A percentile compares a stretch with the other conserved stretches of the same genome.
Evolutionary conservation across 2,797 vertebrate genomes (phyloP).

Genomic region (Aeoliscus strigatus): DNA sequence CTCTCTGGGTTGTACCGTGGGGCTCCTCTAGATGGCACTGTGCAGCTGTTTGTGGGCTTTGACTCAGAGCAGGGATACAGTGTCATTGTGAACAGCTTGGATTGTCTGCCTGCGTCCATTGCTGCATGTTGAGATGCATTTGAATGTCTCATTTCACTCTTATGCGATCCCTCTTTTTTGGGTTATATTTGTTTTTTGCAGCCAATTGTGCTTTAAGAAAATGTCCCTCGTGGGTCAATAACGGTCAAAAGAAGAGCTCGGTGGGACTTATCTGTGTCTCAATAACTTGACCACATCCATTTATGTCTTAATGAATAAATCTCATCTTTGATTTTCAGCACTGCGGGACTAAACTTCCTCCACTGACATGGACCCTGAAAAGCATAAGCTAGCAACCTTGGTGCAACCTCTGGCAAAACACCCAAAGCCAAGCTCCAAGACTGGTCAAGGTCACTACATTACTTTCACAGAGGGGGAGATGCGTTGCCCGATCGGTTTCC

Average conservation of each 20-base stretch:
- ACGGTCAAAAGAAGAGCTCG: constrained; percentile 24
- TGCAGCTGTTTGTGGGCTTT: constrained; percentile 54
- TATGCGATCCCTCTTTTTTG: constrained; percentile 26
- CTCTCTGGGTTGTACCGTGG: constrained; percentile 6
- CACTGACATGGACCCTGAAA: constrained; percentile 15
- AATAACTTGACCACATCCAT: constrained; percentile 16
- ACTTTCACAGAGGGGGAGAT: constrained; percentile 39
- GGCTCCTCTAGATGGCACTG: constrained; percentile 77
- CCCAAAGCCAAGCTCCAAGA: constrained; percentile 43
- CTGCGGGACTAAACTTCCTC: constrained; percentile 15
- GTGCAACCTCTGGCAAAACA: constrained; percentile 52
- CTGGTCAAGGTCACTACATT: constrained; percentile 58
- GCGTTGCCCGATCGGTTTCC: constrained; percentile 46
- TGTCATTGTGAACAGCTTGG: constrained; percentile 23
- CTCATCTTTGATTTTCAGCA: constrained; percentile 29
- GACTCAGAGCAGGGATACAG: background rate
- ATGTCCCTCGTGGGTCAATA: constrained; percentile 53
- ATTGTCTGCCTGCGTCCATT: constrained; percentile 33
- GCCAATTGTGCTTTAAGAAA: constrained; percentile 56
- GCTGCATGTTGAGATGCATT: constrained; percentile 50
- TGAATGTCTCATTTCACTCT: constrained; percentile 67
- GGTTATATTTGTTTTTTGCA: constrained; percentile 59
- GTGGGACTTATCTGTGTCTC: constrained; percentile 18
- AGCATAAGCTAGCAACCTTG: constrained; percentile 53
- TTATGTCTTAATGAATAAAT: constrained; percentile 14